phyloP scores from a whole-genome alignment of 2,797 vertebrate genomes.

The Taeniopygia guttata region DNA sequence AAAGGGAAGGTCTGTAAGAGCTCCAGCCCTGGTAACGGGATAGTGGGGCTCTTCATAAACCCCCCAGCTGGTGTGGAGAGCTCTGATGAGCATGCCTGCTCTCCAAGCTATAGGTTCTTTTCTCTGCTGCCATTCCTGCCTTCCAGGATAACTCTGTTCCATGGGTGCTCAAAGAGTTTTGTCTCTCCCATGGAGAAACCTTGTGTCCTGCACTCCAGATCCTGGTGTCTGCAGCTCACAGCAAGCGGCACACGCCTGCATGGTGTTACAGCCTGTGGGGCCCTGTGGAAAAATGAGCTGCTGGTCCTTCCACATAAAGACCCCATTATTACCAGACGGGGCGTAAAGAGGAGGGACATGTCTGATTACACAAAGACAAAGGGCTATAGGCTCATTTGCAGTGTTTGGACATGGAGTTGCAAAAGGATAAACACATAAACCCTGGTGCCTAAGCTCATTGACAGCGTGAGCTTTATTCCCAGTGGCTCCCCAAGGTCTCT shows the following conservation, averaged over 20 bases:
- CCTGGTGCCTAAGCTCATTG: not conserved
- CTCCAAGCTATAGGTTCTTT: not conserved
- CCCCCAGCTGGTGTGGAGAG: not conserved
- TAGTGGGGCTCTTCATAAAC: not conserved
- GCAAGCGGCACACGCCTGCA: not conserved
- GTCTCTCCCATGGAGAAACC: not conserved
- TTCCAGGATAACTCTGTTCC: not conserved
- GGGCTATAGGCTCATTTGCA: not conserved
- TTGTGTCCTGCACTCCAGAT: not conserved
- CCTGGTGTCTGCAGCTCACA: not conserved
- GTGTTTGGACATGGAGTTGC: not conserved
- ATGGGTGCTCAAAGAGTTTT: not conserved
- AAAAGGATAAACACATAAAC: constrained; percentile 14
- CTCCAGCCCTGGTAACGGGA: accelerated
- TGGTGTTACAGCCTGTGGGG: not conserved
- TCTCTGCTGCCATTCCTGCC: not conserved
- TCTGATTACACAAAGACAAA: constrained; percentile 12
- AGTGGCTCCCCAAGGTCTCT: not conserved
- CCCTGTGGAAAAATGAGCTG: not conserved
- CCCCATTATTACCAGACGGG: not conserved
- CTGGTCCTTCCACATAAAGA: not conserved
- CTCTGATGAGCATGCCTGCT: not conserved
- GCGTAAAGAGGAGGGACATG: not conserved
- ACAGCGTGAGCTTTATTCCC: not conserved
- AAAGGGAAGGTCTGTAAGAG: not conserved